Percentiles rank a stretch among this genome's conserved stretches.
phyloP scores from a whole-genome alignment of 2,113 vertebrate genomes.

The Struthio camelus region DNA sequence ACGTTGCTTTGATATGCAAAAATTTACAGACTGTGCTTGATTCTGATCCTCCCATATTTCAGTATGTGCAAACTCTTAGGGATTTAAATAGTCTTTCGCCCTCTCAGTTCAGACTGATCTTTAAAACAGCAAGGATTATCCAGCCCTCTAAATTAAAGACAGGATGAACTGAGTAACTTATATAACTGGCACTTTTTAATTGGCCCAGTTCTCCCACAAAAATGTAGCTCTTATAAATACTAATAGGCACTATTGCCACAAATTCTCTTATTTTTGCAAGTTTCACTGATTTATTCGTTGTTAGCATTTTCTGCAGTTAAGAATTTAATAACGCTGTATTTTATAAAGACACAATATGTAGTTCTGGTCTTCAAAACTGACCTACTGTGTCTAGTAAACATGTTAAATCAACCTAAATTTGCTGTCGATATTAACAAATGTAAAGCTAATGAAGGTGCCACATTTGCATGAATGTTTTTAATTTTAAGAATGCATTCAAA shows the following conservation, averaged over 20 bases:
- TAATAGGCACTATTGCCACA: slow-evolving; percentile 71
- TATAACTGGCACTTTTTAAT: slow-evolving; percentile 58
- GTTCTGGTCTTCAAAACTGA: slow-evolving; percentile 54
- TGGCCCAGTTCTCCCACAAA: slow-evolving; percentile 65
- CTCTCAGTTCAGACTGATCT: slow-evolving; percentile 55
- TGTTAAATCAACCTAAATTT: slow-evolving; percentile 61
- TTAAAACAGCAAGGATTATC: slow-evolving; percentile 63
- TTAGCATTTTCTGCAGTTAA: slow-evolving; percentile 61
- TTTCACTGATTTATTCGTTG: slow-evolving; percentile 60
- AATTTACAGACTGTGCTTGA: slow-evolving; percentile 72
- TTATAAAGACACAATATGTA: slow-evolving; percentile 49
- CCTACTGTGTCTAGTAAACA: slow-evolving; percentile 52
- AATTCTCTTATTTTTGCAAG: slow-evolving; percentile 57
- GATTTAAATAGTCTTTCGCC: slow-evolving; percentile 40
- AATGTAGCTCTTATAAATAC: slow-evolving; percentile 70
- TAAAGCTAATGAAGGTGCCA: slow-evolving; percentile 67
- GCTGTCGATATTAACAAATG: slow-evolving; percentile 49
- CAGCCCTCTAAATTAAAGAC: slow-evolving; percentile 62
- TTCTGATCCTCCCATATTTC: slow-evolving; percentile 61
- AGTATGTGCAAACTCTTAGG: slow-evolving; percentile 60
- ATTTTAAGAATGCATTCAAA: slow-evolving; percentile 50
- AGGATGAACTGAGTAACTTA: slow-evolving; percentile 54
- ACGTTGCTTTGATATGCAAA: slow-evolving; percentile 66
- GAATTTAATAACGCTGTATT: slow-evolving; percentile 55
- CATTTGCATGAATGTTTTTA: slow-evolving; percentile 57